Base-by-base conservation (phyloP, 2,888 invertebrate species). In the Dromius quadrimaculatus region DNA sequence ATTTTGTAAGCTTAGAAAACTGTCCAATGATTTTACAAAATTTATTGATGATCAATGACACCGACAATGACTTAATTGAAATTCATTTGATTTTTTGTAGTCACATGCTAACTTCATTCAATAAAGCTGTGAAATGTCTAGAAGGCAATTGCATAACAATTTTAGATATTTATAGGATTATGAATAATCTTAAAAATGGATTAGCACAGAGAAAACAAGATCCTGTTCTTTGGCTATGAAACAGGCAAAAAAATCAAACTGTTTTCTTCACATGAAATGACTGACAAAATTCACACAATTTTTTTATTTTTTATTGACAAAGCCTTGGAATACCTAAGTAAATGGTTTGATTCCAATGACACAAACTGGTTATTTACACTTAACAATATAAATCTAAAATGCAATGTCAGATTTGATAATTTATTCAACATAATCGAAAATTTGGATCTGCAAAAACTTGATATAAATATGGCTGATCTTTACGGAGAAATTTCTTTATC, bases 141-240 rank as follows among this genome's bases (percentile, higher is more conserved):
- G 17, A 63, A 54, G 75, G 72, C 6, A 71, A 71, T 23, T 62
- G 45, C 22, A 66, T 73, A 23, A 73, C 71, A 62, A 63, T 73
- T 66, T 71, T 71, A 64, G 72, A 74, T 71, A 43, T 73, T 17
- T 73, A 72, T 68, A 22, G 22, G 5, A 73, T 71, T 64, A 73
- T 73, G 73, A 15, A 19, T 32, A 71, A 34, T 59, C 45, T 73
- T 63, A 73, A 34, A 69, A 41, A 47, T 13, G 41, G 17, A 71
- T 50, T 71, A 72, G 43, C 34, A 28, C 61, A 73, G 71, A 64
- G 72, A 64, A 73, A 72, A 72, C 23, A 69, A 68, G 69, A 73
- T 71, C 62, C n/a, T 63, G 22, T 74, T 34, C 38, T 73, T 72
- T 72, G 64, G 72, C 13, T 72, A 73, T 66, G 71, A 72, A 71